Evolutionary conservation across 2,113 vertebrate genomes (phyloP).

Genomic region (Peromyscus maniculatus): DNA sequence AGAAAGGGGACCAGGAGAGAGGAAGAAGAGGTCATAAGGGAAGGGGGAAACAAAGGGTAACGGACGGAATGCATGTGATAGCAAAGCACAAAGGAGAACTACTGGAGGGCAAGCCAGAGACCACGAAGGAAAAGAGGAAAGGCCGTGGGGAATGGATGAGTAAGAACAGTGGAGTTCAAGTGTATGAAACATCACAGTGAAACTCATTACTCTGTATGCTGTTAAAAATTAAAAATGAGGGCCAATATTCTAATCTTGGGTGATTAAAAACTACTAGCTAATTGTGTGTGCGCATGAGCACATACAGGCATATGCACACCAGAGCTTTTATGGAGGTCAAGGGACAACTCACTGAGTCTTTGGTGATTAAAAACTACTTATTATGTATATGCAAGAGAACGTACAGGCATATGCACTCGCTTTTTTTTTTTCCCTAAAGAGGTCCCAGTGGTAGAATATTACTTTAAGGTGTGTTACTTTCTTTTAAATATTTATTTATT

Average conservation of each 20-base stretch:
- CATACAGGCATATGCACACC: no score
- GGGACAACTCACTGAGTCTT: not conserved
- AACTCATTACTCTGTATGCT: not conserved
- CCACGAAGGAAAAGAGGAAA: no score
- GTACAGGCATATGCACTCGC: no score
- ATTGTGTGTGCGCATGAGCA: no score
- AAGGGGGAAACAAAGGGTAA: not conserved
- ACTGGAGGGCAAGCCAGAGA: not conserved
- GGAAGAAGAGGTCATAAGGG: not conserved
- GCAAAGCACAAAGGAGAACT: not conserved
- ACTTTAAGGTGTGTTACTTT: no score
- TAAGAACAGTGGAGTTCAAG: no score
- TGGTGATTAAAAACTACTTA: no score
- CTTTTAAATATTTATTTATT: no score
- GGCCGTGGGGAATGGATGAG: not conserved
- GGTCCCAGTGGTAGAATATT: no score
- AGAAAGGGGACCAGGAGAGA: not conserved
- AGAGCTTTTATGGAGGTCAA: not conserved
- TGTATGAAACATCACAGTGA: not conserved
- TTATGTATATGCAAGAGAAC: no score
- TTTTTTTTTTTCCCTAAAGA: not conserved
- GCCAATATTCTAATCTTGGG: not conserved
- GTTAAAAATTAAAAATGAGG: not conserved
- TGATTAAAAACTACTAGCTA: not conserved
- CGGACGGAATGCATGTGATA: no score